These are phyloP conservation scores for Spea hammondii DNA, from an alignment of 2,797 vertebrate genomes.

Conservation along the genomic window DNA sequence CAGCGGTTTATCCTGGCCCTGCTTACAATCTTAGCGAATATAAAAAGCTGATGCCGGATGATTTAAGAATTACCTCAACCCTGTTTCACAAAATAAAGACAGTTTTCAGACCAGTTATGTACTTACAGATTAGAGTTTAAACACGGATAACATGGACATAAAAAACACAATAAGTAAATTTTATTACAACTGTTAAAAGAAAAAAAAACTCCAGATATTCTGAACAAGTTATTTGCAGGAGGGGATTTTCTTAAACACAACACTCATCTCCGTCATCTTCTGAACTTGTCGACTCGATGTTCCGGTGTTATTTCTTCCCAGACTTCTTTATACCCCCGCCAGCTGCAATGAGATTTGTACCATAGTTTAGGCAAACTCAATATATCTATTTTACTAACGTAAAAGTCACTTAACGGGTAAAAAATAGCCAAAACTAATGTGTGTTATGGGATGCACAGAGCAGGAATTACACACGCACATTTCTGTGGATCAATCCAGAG, in stretches of 20 bases:
- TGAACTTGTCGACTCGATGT: neutral
- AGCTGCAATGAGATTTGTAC: slow-evolving; percentile 64
- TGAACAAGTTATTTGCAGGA: neutral
- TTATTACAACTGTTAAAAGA: slow-evolving; percentile 38
- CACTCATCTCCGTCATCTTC: neutral
- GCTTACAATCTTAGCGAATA: too few species aligned
- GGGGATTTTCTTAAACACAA: neutral
- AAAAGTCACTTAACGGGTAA: too few species aligned
- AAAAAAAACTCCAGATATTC: slow-evolving; percentile 21
- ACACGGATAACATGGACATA: neutral
- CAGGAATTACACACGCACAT: too few species aligned
- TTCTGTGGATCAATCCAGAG: too few species aligned
- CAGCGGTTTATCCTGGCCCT: too few species aligned
- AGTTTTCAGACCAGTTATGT: neutral
- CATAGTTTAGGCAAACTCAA: too few species aligned
- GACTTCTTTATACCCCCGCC: slow-evolving; percentile 95
- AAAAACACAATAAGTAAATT: neutral
- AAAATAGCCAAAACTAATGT: too few species aligned
- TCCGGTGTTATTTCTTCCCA: slow-evolving; percentile 82
- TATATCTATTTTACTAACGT: too few species aligned
- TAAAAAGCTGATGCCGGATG: too few species aligned
- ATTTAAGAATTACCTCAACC: too few species aligned
- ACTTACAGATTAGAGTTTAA: neutral
- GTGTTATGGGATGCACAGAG: too few species aligned
- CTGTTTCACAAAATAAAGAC: neutral